Conservation (phyloP, 2,888 invertebrate species). For the Teleogryllus oceanicus region DNA sequence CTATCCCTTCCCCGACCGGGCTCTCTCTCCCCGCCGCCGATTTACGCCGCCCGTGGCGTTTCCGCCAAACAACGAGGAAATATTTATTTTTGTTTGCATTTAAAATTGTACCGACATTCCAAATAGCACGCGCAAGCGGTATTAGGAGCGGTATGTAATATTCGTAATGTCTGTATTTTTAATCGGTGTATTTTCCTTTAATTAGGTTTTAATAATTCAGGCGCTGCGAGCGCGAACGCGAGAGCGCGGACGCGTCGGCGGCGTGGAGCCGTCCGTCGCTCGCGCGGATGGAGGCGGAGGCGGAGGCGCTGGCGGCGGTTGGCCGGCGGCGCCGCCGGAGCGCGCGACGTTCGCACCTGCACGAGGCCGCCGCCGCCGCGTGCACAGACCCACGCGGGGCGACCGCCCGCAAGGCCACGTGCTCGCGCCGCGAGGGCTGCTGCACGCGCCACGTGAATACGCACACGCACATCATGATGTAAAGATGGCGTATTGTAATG, state of each 20-base stretch:
- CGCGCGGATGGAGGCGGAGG: background rate
- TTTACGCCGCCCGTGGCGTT: background rate
- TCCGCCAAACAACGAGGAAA: conserved; percentile 18
- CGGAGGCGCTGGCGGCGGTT: background rate
- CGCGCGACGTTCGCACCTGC: background rate
- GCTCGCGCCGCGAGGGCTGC: too few relatives aligned
- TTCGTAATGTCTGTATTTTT: conserved; percentile 18
- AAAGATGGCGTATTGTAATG: too few relatives aligned
- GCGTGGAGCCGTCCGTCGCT: background rate
- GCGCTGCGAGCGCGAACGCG: background rate
- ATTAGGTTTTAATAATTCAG: conserved; percentile 5
- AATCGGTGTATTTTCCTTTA: conserved; percentile 18
- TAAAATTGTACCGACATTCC: conserved; percentile 18
- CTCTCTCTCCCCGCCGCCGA: background rate
- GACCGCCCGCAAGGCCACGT: too few relatives aligned
- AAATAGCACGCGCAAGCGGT: conserved; percentile 18
- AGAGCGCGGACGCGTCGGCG: too few relatives aligned
- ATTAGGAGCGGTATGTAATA: conserved; percentile 18
- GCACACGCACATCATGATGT: too few relatives aligned
- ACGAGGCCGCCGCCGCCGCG: background rate
- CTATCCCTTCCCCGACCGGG: background rate
- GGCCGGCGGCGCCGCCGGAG: background rate
- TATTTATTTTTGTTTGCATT: conserved; percentile 18
- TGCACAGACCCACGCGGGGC: too few relatives aligned
- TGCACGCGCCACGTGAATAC: too few relatives aligned